Evolutionary conservation across 2,797 vertebrate genomes (phyloP).

Genomic region (Sebastes cheni): DNA sequence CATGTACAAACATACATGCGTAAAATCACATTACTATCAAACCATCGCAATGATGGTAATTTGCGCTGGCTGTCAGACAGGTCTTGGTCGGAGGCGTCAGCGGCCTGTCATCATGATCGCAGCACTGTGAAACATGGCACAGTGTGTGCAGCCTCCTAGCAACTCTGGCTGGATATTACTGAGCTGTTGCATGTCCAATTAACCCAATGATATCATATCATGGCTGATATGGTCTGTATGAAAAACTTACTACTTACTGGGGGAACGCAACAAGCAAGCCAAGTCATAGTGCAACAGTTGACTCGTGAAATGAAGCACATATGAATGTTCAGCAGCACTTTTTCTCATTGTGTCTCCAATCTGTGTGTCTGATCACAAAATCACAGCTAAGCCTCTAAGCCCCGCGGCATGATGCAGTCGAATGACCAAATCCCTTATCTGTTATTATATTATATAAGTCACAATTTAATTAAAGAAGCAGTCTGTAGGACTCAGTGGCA

Average conservation of each 20-base stretch:
- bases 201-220: slow-evolving; percentile 46
- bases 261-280: not conserved
- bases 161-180: not conserved
- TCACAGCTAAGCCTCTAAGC: not conserved
- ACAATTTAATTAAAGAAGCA: not conserved
- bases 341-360: not conserved
- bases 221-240: slow-evolving; percentile 23
- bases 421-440: slow-evolving; percentile 2
- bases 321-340: not conserved
- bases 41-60: slow-evolving; percentile 24
- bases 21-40: slow-evolving; percentile 1
- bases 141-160: slow-evolving; percentile 29
- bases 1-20: not conserved
- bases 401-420: not conserved
- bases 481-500: not conserved
- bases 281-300: not conserved
- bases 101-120: slow-evolving; percentile 36
- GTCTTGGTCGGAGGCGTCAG: slow-evolving; percentile 35
- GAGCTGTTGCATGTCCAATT: slow-evolving; percentile 43
- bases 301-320: not conserved
- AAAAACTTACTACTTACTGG: slow-evolving; percentile 13
- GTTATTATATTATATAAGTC: not conserved
- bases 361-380: not conserved
- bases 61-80: slow-evolving; percentile 35
- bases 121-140: slow-evolving; percentile 21